Evolutionary conservation across 2,797 vertebrate genomes (phyloP).

Genomic region (Tiaroga cobitis): DNA sequence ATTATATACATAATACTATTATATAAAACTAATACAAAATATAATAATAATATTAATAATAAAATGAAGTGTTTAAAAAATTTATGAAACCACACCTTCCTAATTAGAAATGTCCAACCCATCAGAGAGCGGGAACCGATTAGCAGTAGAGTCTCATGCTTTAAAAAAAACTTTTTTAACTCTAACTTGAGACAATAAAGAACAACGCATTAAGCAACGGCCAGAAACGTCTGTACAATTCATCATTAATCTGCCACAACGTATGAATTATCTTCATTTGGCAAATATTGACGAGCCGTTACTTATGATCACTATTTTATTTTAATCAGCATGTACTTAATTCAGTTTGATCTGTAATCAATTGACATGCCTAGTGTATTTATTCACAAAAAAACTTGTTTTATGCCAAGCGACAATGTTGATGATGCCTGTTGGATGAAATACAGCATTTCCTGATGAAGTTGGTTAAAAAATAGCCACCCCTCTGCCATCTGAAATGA

Average conservation of each 20-base stretch:
- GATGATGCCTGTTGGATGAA: slow-evolving; percentile 58
- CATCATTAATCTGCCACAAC: not conserved
- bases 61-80: too few species aligned
- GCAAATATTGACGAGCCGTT: not conserved
- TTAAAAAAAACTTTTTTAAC: not conserved
- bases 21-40: not conserved
- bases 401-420: not conserved
- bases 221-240: not conserved
- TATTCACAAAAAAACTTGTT: not conserved
- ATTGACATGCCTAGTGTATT: not conserved
- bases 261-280: not conserved
- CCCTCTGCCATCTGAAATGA: slow-evolving; percentile 52
- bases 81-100: not conserved
- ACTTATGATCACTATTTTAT: not conserved
- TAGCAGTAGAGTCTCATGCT: not conserved
- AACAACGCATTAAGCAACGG: not conserved
- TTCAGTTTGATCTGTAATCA: not conserved
- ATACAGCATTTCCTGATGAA: slow-evolving; percentile 47
- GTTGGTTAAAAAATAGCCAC: slow-evolving; percentile 43
- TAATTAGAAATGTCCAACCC: not conserved
- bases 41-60: not conserved
- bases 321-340: not conserved
- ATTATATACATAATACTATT: not conserved
- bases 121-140: not conserved
- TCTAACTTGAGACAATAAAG: not conserved